Evolutionary conservation across 2,113 vertebrate species (phyloP).

Genomic region (Morphnarchus princeps): DNA sequence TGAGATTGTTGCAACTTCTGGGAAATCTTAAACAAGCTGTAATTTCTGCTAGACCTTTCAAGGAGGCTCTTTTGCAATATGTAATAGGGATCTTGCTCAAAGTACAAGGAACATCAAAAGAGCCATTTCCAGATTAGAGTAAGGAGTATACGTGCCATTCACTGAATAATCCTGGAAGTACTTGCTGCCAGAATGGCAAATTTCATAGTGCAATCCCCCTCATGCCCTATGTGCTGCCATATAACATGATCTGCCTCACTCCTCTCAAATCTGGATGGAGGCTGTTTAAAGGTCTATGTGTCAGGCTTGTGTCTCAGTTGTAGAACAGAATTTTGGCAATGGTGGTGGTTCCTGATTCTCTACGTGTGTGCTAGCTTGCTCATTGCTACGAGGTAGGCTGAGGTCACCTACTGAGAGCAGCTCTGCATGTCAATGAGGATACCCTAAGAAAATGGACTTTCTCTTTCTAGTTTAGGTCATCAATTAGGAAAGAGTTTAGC

Average conservation of each 20-base stretch:
- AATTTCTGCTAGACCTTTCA: not conserved
- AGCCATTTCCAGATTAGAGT: not conserved
- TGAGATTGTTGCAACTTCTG: not conserved
- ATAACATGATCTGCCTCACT: not conserved
- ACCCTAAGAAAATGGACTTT: not conserved
- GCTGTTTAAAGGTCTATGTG: not conserved
- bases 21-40: not conserved
- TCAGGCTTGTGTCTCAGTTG: not conserved
- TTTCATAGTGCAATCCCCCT: not conserved
- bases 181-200: not conserved
- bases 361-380: not conserved
- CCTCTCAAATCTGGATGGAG: not conserved
- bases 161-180: not conserved
- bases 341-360: not conserved
- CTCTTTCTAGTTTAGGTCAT: not conserved
- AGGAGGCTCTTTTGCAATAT: not conserved
- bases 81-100: not conserved
- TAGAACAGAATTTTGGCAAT: not conserved
- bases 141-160: not conserved
- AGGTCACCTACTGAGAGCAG: not conserved
- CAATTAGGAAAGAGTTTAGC: not conserved
- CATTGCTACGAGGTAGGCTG: not conserved
- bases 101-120: not conserved
- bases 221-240: not conserved
- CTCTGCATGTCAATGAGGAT: not conserved